Base-by-base conservation (phyloP, 2,888 invertebrate genomes). In the Mayetiola destructor region DNA sequence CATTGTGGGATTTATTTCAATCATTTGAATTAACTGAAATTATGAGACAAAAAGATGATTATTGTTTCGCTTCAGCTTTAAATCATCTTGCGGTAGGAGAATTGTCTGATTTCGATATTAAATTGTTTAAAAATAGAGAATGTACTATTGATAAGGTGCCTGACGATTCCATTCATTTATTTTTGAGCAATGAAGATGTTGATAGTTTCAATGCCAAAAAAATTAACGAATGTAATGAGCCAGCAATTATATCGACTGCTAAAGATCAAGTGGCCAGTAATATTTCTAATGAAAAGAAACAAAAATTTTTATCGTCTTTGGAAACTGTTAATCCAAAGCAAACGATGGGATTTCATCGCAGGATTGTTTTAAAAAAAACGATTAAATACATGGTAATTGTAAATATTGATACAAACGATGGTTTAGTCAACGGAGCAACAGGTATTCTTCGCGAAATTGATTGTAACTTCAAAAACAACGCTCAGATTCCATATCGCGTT, bases 41-140 rank as follows among this genome's bases (percentile, higher is more conserved):
- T n/a, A 65, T 66, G 64, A 56, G 66, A 57, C 66, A 67, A 61
- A 63, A 62, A 62, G 60, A 63, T 56, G 64, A 65, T 36, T 42
- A 40, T 56, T 23, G 16, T 12, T 67, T 65, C 56, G 61, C 63
- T 10, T 40, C 57, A 48, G 63, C 63, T 9, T 57, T 66, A 9
- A 66, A 65, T 39, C 60, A 65, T 55, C 56, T 64, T 48, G 64
- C 64, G 10, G 40, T n/a, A 6, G 63, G 63, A 8, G 54, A 37
- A 36, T 60, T 64, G 59, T 61, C 62, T 16, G 58, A 61, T 14
- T 56, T 59, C 1, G 64, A 66, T 55, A 58, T 63, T 21, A 14
- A 39, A 10, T 20, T 64, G 21, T 56, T 65, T 3, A 58, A 61
- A 60, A 59, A 36, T 48, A 58, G 64, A 53, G 29, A 29, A 23